Base-by-base conservation (phyloP, 2,797 vertebrate species). In the Sebastes cheni region DNA sequence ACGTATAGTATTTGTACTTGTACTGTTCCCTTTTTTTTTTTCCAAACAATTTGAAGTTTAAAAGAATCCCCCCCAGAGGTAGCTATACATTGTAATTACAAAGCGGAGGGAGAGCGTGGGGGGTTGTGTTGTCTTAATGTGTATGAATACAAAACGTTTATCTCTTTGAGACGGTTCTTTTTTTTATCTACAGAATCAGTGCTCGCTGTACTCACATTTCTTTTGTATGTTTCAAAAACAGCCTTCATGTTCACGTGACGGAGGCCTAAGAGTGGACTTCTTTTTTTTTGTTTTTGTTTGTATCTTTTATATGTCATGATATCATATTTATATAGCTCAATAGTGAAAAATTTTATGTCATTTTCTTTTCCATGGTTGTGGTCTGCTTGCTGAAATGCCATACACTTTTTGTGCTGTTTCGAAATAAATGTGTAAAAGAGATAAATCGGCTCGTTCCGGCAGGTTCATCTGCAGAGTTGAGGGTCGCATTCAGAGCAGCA, bases 311-410 rank as follows among this genome's bases (percentile, higher is more conserved):
- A 94, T 93, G 92, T 94, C 93, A 93, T 78, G 56, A 76, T 94
- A 92, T 93, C 93, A 93, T 94, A 94, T 95, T 95, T 94, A 94
- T 95, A 95, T 93, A 94, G 93, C 82, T 91, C 88, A 93, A 86
- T 95, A 94, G 93, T 93, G 90, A 87, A 91, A 23, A 88, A 82
- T 78, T 83, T 92, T 90, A 93, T 91, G 92, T 94, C 88, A 87
- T 94, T 90, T 89, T 91, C 79, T 91, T 92, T 92, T 94, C 90
- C 90, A 95, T 95, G 94, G 91, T 94, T 86, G 91, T 95, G 92
- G 89, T 95, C 93, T 94, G 94, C 95, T 96, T 96, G 95, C 93
- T 95, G 90, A 94, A 96, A 94, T 94, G 93, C 94, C 95, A 95
- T 96, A 93, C 94, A 94, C 89, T 36, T 94, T 52, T 94, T 94